Evolutionary conservation across 2,888 invertebrate species (phyloP), one percentile per base, ranked within the genome.

Genomic region (Drosophila meridiana): DNA sequence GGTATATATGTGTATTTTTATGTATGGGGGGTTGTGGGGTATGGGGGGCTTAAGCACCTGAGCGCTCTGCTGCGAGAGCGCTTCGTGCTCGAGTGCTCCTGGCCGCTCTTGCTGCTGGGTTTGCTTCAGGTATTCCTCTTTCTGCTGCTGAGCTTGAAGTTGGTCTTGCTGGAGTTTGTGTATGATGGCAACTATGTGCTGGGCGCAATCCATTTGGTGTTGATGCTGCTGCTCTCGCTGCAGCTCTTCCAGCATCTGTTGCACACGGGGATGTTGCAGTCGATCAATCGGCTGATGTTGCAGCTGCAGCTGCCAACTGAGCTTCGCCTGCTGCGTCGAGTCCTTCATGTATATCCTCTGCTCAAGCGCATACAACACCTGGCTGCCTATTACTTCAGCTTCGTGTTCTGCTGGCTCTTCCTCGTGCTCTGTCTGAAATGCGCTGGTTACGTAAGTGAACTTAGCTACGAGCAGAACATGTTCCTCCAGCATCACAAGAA

Each of bases 321-420:
- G 11, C 59, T 69, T 0, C n/a, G 53, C 5, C 43, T 65, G 34
- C 20, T 72, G 62, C 60, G 63, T 7, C 56, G 57, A 8, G n/a
- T 77, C n/a, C 7, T 74, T 50, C n/a, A 58, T 1, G 14, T 68
- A 28, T 56, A 42, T 8, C 69, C 72, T 0, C 1, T 40, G n/a
- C 26, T 78, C 0, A 48, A 47, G 4, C 36, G 42, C 3, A 26
- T 73, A 34, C 78, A 83, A 28, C 56, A 78, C 5, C 28, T 57
- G 45, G 78, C 83, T 38, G 78, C 71, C 6, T 42, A 26, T n/a
- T 84, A 80, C 30, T 87, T 87, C 36, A 36, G 48, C 9, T 9
- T 48, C 3, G 52, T 64, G 0, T 86, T 65, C 40, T 32, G 45
- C 8, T 62, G 59, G 32, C 60, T 58, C 11, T 4, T 45, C 1